phyloP scores from a whole-genome alignment of 2,888 invertebrate genomes.

The Phania funesta region DNA sequence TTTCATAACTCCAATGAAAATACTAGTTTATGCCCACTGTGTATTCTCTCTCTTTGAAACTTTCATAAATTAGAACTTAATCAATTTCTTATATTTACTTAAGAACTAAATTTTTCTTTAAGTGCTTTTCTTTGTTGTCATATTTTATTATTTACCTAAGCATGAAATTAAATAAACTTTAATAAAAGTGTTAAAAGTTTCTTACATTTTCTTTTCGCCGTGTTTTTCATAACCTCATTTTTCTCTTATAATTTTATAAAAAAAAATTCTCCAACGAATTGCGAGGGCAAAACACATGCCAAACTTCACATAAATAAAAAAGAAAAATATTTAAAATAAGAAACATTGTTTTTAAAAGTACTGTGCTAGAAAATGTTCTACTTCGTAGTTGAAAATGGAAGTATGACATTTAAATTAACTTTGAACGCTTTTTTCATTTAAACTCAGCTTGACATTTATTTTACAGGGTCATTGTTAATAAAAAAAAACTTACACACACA shows the following conservation, averaged over 20 bases:
- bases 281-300: not conserved
- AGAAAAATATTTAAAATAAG: not conserved
- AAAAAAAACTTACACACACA: not conserved
- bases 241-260: not conserved
- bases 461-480: slow-evolving; percentile 41
- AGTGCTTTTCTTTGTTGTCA: too few species aligned
- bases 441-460: slow-evolving; percentile 32
- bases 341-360: too few species aligned
- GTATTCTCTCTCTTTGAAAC: too few species aligned
- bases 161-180: too few species aligned
- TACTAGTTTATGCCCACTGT: too few species aligned
- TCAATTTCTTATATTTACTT: too few species aligned
- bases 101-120: too few species aligned
- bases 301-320: not conserved
- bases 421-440: slow-evolving; percentile 21
- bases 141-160: too few species aligned
- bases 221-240: not conserved
- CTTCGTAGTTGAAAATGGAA: not conserved
- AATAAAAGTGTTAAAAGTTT: too few species aligned
- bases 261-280: not conserved
- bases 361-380: not conserved
- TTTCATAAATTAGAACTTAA: too few species aligned
- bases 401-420: slow-evolving; percentile 46
- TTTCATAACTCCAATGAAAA: too few species aligned
- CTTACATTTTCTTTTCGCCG: too few species aligned